Conservation (phyloP, 2,888 invertebrate species). For the Coecobrya sp. region DNA sequence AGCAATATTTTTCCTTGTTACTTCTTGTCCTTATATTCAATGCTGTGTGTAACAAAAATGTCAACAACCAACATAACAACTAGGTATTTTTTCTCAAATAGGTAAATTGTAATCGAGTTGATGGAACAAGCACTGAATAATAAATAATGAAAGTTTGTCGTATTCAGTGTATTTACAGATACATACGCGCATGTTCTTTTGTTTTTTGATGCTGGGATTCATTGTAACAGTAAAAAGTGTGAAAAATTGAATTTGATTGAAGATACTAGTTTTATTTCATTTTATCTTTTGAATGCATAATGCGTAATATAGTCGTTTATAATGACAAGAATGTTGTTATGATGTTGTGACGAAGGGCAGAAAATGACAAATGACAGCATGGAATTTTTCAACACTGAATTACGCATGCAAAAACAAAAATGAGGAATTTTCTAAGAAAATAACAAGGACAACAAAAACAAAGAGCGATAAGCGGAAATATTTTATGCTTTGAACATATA, state of each 20-base stretch:
- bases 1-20: not conserved
- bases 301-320: too few relatives aligned
- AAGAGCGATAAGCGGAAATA: too few relatives aligned
- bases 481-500: too few relatives aligned
- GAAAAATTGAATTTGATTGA: not conserved
- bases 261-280: not conserved
- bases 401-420: not conserved
- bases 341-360: not conserved
- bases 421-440: too few relatives aligned
- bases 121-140: constrained; percentile 1
- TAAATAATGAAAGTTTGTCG: not conserved
- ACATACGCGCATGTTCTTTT: not conserved
- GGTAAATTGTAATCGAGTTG: constrained; percentile 34
- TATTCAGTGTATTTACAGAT: not conserved
- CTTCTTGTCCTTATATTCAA: not conserved
- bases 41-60: not conserved
- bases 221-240: not conserved
- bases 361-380: not conserved
- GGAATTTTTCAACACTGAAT: not conserved
- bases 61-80: constrained; percentile 5
- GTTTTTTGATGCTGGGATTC: not conserved
- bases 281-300: not conserved
- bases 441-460: too few relatives aligned
- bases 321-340: not conserved
- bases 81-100: not conserved